These are phyloP conservation scores for Calephelis nemesis DNA, from an alignment of 1,140 invertebrate genomes.

Conservation along the genomic window DNA sequence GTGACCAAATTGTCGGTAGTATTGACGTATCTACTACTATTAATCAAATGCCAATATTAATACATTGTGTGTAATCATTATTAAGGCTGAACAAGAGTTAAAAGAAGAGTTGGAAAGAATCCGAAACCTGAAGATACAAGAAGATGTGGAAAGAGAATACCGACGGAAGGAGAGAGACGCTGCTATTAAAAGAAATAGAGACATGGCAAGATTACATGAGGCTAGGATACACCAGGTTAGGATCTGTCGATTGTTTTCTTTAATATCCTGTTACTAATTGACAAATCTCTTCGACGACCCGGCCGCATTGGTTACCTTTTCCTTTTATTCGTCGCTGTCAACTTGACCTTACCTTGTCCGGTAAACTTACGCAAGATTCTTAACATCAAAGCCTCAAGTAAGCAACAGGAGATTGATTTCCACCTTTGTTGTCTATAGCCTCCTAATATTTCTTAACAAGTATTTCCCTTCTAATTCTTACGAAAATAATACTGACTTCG, in stretches of 20 bases:
- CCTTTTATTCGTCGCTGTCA: no score
- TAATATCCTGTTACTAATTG: neutral
- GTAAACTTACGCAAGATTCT: no score
- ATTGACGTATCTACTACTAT: neutral
- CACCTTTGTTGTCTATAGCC: no score
- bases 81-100: constrained; percentile 69
- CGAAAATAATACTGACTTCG: no score
- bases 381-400: no score
- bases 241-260: neutral
- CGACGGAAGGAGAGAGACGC: constrained; percentile 65
- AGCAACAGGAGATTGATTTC: no score
- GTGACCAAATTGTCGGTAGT: no score
- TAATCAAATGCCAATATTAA: neutral
- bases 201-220: constrained; percentile 71
- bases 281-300: no score
- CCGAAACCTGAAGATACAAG: constrained; percentile 75
- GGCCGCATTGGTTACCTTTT: no score
- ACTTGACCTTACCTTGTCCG: no score
- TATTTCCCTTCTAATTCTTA: no score
- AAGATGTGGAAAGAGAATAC: constrained; percentile 76
- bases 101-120: constrained; percentile 72
- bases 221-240: constrained; percentile 65
- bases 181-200: constrained; percentile 72
- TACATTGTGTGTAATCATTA: neutral
- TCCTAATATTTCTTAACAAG: no score